Conservation (phyloP, 2,888 invertebrate genomes). For the Monopis laevigella region DNA sequence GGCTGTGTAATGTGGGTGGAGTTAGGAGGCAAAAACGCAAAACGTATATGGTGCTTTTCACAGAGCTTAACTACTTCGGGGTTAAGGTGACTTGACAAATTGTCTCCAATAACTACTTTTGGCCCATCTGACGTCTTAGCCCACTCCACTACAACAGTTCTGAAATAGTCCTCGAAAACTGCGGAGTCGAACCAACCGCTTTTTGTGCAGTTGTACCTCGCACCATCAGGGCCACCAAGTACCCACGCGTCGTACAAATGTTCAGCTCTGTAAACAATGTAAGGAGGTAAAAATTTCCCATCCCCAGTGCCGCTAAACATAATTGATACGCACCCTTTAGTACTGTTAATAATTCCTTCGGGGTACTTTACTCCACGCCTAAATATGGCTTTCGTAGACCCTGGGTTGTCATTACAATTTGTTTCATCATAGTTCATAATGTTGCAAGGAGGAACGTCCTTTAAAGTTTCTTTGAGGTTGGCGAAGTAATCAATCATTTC, state of each 20-base stretch:
- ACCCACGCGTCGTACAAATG: neutral
- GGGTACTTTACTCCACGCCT: neutral
- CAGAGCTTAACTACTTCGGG: constrained; percentile 11
- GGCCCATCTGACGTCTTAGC: constrained; percentile 1
- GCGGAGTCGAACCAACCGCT: constrained; percentile 7
- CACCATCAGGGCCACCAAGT: neutral
- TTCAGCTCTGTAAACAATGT: constrained; percentile 3
- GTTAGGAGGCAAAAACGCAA: constrained; percentile 20
- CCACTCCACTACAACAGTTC: constrained; percentile 15
- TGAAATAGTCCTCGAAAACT: constrained; percentile 15
- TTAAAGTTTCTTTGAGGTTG: constrained; percentile 15
- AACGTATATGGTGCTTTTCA: constrained; percentile 17
- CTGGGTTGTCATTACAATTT: too few relatives aligned
- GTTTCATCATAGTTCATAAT: too few relatives aligned
- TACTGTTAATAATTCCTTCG: neutral
- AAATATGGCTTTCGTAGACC: neutral
- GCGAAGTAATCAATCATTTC: constrained; percentile 15
- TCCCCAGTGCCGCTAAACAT: constrained; percentile 3
- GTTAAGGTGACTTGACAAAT: constrained; percentile 1
- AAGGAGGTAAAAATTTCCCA: neutral
- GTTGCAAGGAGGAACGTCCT: constrained; percentile 11
- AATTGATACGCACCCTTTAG: constrained; percentile 3
- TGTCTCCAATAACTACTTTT: constrained; percentile 9
- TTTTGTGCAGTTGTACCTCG: neutral
- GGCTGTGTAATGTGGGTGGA: constrained; percentile 21